Conservation (phyloP, 2,888 invertebrate genomes). For the Automeris io region DNA sequence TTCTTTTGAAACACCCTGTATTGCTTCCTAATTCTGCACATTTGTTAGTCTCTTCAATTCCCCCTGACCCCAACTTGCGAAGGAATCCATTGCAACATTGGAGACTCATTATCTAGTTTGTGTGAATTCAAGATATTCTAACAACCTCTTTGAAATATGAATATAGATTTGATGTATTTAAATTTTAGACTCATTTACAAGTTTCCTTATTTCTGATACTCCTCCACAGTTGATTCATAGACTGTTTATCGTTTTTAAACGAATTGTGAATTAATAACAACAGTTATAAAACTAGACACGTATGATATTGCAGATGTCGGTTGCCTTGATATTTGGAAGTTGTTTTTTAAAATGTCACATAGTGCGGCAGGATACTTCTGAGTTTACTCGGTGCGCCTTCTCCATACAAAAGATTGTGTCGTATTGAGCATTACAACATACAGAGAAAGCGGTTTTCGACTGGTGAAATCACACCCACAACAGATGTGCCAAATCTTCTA, state of each 20-base stretch:
- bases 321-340: conserved; percentile 64
- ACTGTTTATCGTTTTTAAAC: conserved; percentile 37
- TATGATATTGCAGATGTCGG: conserved; percentile 35
- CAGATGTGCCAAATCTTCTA: conserved; percentile 63
- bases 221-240: conserved; percentile 59
- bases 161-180: conserved; percentile 19
- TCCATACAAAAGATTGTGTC: conserved; percentile 20
- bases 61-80: too few relatives aligned
- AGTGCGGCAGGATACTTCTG: conserved; percentile 6
- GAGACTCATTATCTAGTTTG: conserved; percentile 9
- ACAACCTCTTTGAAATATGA: conserved; percentile 19
- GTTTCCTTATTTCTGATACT: conserved; percentile 49
- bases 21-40: too few relatives aligned
- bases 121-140: conserved; percentile 26
- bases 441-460: conserved; percentile 63
- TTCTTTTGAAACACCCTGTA: too few relatives aligned
- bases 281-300: conserved; percentile 35
- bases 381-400: conserved; percentile 10
- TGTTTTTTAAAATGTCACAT: conserved; percentile 51
- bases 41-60: too few relatives aligned
- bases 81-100: too few relatives aligned
- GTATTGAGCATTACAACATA: conserved; percentile 45
- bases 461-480: conserved; percentile 73
- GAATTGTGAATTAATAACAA: conserved; percentile 14
- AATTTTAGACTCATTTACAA: conserved; percentile 41